Evolutionary conservation across 2,797 vertebrate genomes (phyloP).

Genomic region (Lycodopsis pacificus): DNA sequence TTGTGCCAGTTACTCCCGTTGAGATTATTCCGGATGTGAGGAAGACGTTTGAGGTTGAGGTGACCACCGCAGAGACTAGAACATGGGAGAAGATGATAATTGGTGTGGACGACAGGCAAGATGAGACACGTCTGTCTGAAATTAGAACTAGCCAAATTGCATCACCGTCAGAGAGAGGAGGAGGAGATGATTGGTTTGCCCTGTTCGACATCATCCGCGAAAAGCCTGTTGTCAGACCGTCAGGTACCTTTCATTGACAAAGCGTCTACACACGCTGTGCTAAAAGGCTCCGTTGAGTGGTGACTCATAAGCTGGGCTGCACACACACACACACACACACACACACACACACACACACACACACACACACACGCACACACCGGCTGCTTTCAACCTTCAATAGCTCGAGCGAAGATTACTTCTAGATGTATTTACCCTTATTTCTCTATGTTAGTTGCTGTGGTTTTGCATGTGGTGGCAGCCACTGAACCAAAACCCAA

Average conservation of each 20-base stretch:
- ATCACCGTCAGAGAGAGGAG: constrained; percentile 29
- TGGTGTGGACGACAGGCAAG: constrained; percentile 54
- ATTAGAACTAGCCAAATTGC: constrained; percentile 41
- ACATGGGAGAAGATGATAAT: constrained; percentile 64
- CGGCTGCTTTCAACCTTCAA: background rate
- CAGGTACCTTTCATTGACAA: constrained; percentile 62
- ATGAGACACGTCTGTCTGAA: constrained; percentile 54
- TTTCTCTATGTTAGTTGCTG: constrained; percentile 57
- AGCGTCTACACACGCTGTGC: background rate
- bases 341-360: background rate
- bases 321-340: too few species aligned
- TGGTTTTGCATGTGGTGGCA: constrained; percentile 32
- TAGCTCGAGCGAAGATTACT: background rate
- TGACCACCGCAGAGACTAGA: constrained; percentile 58
- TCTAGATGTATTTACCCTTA: background rate
- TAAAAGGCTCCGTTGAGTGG: background rate
- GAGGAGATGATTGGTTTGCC: constrained; percentile 69
- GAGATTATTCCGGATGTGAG: constrained; percentile 47
- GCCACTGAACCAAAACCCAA: constrained; percentile 40
- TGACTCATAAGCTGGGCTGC: background rate
- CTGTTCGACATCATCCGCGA: constrained; percentile 51
- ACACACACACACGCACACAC: background rate
- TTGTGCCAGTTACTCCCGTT: constrained; percentile 51
- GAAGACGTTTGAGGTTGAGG: constrained; percentile 43
- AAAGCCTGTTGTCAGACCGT: constrained; percentile 44